Evolutionary conservation across 1,140 invertebrate genomes (phyloP), one percentile per base, ranked within the genome.

Genomic region (Cotesia typhae): DNA sequence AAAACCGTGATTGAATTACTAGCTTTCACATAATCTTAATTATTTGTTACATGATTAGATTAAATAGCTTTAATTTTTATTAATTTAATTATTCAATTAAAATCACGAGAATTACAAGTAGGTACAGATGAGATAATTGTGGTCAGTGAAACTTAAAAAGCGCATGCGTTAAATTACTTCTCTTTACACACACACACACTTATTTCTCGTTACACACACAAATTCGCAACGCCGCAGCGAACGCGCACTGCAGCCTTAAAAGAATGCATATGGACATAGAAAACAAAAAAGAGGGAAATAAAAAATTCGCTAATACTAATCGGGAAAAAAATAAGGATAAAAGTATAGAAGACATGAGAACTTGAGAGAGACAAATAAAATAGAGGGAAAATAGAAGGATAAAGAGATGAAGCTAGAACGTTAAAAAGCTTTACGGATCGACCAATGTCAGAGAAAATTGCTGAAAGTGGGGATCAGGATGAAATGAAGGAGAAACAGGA

Each of bases 401-500:
- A 63, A 4, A 55, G 70, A 47, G 70, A 63, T 17, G 12, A 55
- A 17, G 36, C 9, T 20, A 57, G 9, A 36, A 7, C 17, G 37
- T 59, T 41, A 47, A 60, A 59, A 59, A 75, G 59, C 66, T 70
- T 47, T 38, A 66, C 67, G 76, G 75, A 76, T 78, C 67, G n/a
- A 38, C 75, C 74, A 53, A 63, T 72, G 76, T 75, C 69, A 76
- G 68, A 70, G 74, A 75, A 71, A 72, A 64, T 35, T 72, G 64
- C 61, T 67, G 71, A 77, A 76, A 79, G 78, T 73, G 79, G 71
- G 67, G 76, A 73, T 73, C 69, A 69, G 74, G 52, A 52, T 28
- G 61, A 52, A 36, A 10, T 36, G 65, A 81, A 77, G 79, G 76
- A 77, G 80, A 79, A 75, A 80, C 71, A 75, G 74, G 74, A 74